Evolutionary conservation across 1,140 invertebrate genomes (phyloP).

Genomic region (Pseudachorutes palmiensis): DNA sequence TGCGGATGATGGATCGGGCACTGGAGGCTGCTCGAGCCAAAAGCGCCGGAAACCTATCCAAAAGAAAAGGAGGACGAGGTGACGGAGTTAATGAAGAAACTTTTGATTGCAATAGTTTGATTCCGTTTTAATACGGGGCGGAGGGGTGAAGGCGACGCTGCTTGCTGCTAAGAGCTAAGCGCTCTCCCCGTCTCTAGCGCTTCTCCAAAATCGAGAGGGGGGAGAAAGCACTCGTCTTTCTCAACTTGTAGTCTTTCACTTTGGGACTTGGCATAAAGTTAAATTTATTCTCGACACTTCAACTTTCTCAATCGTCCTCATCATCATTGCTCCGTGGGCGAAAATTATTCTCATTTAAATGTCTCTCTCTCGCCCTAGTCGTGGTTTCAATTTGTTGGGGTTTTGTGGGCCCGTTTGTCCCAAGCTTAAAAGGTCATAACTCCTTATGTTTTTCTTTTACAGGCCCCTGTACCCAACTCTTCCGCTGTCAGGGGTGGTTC

Average conservation of each 20-base stretch:
- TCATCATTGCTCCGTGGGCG: too few species aligned
- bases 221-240: background rate
- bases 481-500: background rate
- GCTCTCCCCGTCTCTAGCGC: too few species aligned
- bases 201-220: too few species aligned
- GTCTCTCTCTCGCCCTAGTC: too few species aligned
- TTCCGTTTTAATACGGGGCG: background rate
- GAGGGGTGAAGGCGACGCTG: too few species aligned
- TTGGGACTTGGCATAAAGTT: too few species aligned
- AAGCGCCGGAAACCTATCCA: background rate
- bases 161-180: too few species aligned
- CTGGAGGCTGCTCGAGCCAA: background rate
- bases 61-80: constrained; percentile 7
- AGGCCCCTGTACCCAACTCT: too few species aligned
- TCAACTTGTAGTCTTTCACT: background rate
- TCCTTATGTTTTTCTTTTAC: background rate
- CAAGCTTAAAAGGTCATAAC: background rate
- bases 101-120: constrained; percentile 7
- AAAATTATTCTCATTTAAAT: too few species aligned
- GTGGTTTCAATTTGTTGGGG: too few species aligned
- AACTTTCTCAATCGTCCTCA: too few species aligned
- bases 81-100: constrained; percentile 12
- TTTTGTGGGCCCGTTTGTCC: too few species aligned
- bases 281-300: background rate
- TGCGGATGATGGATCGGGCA: constrained; percentile 1